Evolutionary conservation across 2,888 invertebrate species (phyloP), one percentile per base, ranked within the genome.

Genomic region (Papilio elwesi): DNA sequence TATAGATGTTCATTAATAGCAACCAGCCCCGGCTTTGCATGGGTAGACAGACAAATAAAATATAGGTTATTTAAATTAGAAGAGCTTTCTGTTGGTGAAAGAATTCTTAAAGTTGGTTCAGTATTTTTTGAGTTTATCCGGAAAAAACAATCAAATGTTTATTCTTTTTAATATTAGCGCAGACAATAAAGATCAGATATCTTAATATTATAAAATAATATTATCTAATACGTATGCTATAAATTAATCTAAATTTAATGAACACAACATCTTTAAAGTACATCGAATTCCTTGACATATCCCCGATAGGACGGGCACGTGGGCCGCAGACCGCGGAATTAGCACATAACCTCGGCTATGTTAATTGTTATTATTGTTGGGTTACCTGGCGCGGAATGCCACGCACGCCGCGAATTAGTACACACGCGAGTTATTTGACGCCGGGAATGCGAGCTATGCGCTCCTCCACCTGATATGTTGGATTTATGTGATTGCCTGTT

Each of bases 321-420:
- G 12, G 53, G 15, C 57, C 15, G 15, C 15, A 64, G 43, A 69
- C 65, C 73, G 73, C 73, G 73, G 69, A 65, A 73, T 73, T 62
- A 55, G 49, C 64, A 62, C 72, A 63, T 57, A 69, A 69, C 64
- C 73, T 59, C 68, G 47, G 69, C 9, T 13, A 47, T 66, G 71
- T 52, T 68, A 64, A 73, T 69, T 73, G 73, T 73, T 73, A 73
- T 72, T 72, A 68, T 72, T 68, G 68, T 65, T 48, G 53, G 64
- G 68, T 64, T 63, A 73, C 63, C 64, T 68, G 68, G 53, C n/a
- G 12, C 64, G 72, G 72, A 66, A 73, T 73, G 68, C 64, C 59
- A 73, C 47, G 71, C 59, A 36, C 71, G 71, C 66, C 66, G 16
- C 73, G 69, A 65, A 69, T 73, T 51, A 63, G 16, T 66, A 72